Base-by-base conservation (phyloP, 2,797 vertebrate species). In the Loriculus beryllinus region DNA sequence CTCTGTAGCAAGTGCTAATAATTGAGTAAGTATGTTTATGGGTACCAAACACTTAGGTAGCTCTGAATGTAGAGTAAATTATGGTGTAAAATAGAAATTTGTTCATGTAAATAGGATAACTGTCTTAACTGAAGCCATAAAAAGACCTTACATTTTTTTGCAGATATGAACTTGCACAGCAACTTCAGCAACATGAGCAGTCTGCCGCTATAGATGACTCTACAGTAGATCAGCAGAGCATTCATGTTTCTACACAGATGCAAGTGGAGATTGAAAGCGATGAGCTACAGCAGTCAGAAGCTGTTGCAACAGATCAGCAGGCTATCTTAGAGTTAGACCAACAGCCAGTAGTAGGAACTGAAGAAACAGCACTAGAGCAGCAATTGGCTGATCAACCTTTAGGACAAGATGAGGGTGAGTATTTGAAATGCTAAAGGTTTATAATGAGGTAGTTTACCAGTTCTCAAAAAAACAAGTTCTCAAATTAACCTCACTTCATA, bases 81-180 rank as follows among this genome's bases (percentile, higher is more conserved):
- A 12, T 21, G 5, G 3, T 14, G 1, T 54, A 81, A 70, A 68
- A n/a, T 35, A 64, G 78, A 64, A 56, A 33, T 19, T 5, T 54
- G 1, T 35, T 71, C 13, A 2, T 5, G 8, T 33, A 48, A 21
- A 21, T 56, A 69, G 21, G 17, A 33, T 21, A 20, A 23, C 10
- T 49, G 10, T 63, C 26, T 33, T 33, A 9, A 23, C 9, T 42
- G 51, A 54, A 64, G 26, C 67, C 28, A 14, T 40, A 29, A 19
- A 59, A 86, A 70, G n/a, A 28, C 7, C n/a, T 16, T 74, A 43
- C 47, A 19, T 86, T 92, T 21, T 89, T 40, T 91, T 68, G 26
- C 91, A 99, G 99, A 85, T 99, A 99, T 1, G 99, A 99, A 96
- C 98, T 99, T 79, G 99, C 98, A 39, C 99, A 99, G 94, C 99